phyloP scores from a whole-genome alignment of 2,888 invertebrate genomes.

The Hermaeophaga mercurialis region DNA sequence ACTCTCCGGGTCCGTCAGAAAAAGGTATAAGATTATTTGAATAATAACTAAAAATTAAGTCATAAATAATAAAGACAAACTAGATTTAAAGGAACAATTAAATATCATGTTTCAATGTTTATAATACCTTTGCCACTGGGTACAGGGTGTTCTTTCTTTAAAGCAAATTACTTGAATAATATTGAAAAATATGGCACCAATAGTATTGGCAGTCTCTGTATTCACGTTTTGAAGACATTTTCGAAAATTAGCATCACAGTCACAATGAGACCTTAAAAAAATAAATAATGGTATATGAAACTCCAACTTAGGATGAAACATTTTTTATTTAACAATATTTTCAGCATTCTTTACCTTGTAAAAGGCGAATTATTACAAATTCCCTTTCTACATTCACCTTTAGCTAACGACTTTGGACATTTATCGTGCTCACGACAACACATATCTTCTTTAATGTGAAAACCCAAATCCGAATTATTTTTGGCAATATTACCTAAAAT shows the following conservation, averaged over 20 bases:
- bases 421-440: slow-evolving; percentile 78
- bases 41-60: slow-evolving; percentile 27
- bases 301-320: no score
- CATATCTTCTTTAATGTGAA: slow-evolving; percentile 67
- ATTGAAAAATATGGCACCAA: slow-evolving; percentile 78
- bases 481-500: slow-evolving; percentile 63
- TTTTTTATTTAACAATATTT: no score
- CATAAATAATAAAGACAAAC: slow-evolving; percentile 9
- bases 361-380: slow-evolving; percentile 72
- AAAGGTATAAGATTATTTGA: slow-evolving; percentile 5
- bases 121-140: slow-evolving; percentile 65
- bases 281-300: no score
- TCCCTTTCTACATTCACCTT: slow-evolving; percentile 66
- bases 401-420: slow-evolving; percentile 66
- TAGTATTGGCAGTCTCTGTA: slow-evolving; percentile 71
- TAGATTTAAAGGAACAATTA: slow-evolving; percentile 29
- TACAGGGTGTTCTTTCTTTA: slow-evolving; percentile 68
- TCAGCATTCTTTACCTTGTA: slow-evolving; percentile 58
- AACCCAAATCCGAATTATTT: slow-evolving; percentile 69
- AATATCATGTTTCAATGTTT: no score
- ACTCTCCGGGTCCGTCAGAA: slow-evolving; percentile 15
- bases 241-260: slow-evolving; percentile 74
- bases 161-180: slow-evolving; percentile 76
- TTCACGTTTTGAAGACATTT: slow-evolving; percentile 70
- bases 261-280: slow-evolving; percentile 68